Percentiles rank a stretch among this genome's conserved stretches.
Conservation (phyloP, 2,888 invertebrate species). For the Parnassius apollo region DNA sequence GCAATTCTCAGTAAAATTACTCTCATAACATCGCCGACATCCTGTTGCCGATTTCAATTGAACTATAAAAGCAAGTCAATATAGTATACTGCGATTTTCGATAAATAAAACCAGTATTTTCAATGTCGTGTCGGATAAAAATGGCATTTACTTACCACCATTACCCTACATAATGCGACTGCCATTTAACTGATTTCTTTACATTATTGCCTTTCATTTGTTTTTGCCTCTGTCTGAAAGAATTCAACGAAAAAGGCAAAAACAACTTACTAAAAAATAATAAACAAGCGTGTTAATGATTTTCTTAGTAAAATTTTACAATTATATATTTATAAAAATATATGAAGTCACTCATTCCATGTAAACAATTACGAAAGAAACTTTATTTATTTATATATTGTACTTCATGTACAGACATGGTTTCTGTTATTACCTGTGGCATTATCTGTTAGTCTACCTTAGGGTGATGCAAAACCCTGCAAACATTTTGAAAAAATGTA, state of each 20-base stretch:
- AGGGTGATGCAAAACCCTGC: too few relatives aligned
- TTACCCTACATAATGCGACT: conserved; percentile 1
- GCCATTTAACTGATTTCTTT: neutral
- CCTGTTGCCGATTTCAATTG: conserved; percentile 21
- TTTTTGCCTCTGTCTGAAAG: too few relatives aligned
- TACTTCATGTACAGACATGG: too few relatives aligned
- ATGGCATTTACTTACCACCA: conserved; percentile 17
- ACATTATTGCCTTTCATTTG: neutral
- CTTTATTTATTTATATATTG: neutral
- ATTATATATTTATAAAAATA: neutral
- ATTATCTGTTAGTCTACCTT: too few relatives aligned
- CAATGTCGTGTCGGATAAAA: conserved; percentile 19
- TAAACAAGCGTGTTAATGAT: neutral
- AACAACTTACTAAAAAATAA: too few relatives aligned
- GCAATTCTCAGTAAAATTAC: conserved; percentile 10
- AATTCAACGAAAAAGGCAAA: neutral
- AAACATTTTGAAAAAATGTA: neutral
- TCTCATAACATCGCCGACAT: conserved; percentile 6
- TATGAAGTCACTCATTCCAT: neutral
- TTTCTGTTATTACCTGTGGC: too few relatives aligned
- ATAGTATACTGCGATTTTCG: conserved; percentile 14
- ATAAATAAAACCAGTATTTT: conserved; percentile 26
- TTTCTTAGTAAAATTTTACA: too few relatives aligned
- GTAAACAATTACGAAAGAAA: neutral
- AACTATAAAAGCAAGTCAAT: conserved; percentile 20